Evolutionary conservation across 2,888 invertebrate genomes (phyloP).

Genomic region (Reticulitermes lucifugus): DNA sequence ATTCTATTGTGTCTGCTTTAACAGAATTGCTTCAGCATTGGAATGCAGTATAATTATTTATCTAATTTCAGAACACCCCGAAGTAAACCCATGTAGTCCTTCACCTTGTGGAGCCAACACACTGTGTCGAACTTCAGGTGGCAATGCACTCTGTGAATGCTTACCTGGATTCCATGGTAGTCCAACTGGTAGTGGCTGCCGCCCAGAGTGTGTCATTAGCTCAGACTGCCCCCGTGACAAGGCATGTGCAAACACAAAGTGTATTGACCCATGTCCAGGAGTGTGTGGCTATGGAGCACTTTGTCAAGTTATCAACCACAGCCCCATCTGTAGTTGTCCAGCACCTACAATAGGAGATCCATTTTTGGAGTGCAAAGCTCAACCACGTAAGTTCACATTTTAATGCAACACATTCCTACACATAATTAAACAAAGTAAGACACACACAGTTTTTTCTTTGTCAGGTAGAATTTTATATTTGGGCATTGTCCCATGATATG

Average conservation of each 20-base stretch:
- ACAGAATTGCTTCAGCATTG: no score
- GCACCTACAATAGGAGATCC: conserved; percentile 81
- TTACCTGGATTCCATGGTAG: conserved; percentile 79
- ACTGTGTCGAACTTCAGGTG: conserved; percentile 70
- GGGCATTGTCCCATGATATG: no score
- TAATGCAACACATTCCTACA: conserved; percentile 16
- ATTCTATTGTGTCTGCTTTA: no score
- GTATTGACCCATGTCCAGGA: conserved; percentile 83
- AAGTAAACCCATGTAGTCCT: conserved; percentile 65
- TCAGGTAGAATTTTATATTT: no score
- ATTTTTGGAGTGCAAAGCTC: conserved; percentile 74
- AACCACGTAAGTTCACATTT: conserved; percentile 59
- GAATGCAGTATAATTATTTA: not conserved
- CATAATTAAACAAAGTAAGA: no score
- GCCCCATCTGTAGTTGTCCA: conserved; percentile 86
- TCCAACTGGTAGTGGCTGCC: conserved; percentile 77
- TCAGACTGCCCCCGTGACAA: conserved; percentile 78
- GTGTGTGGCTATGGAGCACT: conserved; percentile 82
- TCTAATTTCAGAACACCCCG: conserved; percentile 17
- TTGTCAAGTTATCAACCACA: conserved; percentile 85
- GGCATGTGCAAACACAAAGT: conserved; percentile 84
- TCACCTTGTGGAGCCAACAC: conserved; percentile 85
- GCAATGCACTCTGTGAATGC: conserved; percentile 79
- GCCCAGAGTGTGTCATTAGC: conserved; percentile 86
- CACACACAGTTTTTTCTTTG: conserved; percentile 25